These are phyloP conservation scores for Xenopus tropicalis DNA, from an alignment of 2,113 vertebrate genomes.

Conservation along the genomic window UCB_Xtro_10.0 CM004446.2:102140501-102141000, in stretches of 20 bases:
- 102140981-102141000: too few relatives aligned
- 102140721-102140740: not conserved
- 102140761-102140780: too few relatives aligned
- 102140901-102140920: too few relatives aligned
- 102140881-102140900: too few relatives aligned
- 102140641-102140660: slow-evolving; percentile 92
- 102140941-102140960: too few relatives aligned
- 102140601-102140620: slow-evolving; percentile 93
- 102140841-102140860: too few relatives aligned
- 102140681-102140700: slow-evolving; percentile 98
- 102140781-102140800: too few relatives aligned
- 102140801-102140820: too few relatives aligned
- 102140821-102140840: too few relatives aligned
- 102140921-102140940: too few relatives aligned
- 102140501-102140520: slow-evolving; percentile 47
- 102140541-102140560: slow-evolving; percentile 94
- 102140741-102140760: slow-evolving; percentile 3
- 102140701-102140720: slow-evolving; percentile 47
- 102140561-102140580: slow-evolving; percentile 84
- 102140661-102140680: slow-evolving; percentile 98
- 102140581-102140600: slow-evolving; percentile 96
- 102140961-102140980: too few relatives aligned
- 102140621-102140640: slow-evolving; percentile 94
- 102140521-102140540: slow-evolving; percentile 91
- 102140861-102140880: too few relatives aligned